These are phyloP conservation scores for Pelvicachromis taeniatus DNA, from an alignment of 2,113 vertebrate genomes.

Conservation along the genomic window DNA sequence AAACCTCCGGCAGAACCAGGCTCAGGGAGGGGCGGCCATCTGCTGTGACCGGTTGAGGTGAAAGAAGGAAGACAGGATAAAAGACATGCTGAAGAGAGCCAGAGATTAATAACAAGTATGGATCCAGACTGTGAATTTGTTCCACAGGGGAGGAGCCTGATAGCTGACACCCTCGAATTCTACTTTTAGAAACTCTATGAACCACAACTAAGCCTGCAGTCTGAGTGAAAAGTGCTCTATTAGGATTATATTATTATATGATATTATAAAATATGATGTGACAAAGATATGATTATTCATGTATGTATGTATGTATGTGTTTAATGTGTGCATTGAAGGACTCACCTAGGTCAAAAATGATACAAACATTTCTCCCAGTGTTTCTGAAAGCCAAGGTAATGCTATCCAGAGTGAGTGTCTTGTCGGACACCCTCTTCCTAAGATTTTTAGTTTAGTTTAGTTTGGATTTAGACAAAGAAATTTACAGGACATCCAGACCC, in stretches of 20 bases:
- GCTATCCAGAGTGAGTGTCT: not conserved
- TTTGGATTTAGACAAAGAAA: not conserved
- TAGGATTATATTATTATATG: not conserved
- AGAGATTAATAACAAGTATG: too few species aligned
- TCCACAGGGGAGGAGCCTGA: not conserved
- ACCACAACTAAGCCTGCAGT: not conserved
- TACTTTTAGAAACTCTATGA: not conserved
- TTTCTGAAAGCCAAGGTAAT: not conserved
- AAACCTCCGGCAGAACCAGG: too few species aligned
- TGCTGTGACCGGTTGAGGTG: too few species aligned
- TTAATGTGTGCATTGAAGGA: not conserved
- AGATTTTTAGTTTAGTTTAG: not conserved
- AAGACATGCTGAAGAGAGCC: too few species aligned
- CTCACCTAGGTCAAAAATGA: not conserved
- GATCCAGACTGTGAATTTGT: not conserved
- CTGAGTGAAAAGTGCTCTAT: not conserved
- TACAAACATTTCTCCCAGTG: not conserved
- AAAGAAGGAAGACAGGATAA: too few species aligned
- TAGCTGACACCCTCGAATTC: not conserved
- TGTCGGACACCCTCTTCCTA: not conserved
- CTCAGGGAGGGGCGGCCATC: too few species aligned
- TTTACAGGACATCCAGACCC: not conserved
- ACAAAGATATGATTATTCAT: too few species aligned
- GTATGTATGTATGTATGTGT: too few species aligned
- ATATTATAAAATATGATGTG: accelerated